These are phyloP conservation scores for Orthosia gracilis DNA, from an alignment of 2,888 invertebrate genomes.

Conservation along the genomic window DNA sequence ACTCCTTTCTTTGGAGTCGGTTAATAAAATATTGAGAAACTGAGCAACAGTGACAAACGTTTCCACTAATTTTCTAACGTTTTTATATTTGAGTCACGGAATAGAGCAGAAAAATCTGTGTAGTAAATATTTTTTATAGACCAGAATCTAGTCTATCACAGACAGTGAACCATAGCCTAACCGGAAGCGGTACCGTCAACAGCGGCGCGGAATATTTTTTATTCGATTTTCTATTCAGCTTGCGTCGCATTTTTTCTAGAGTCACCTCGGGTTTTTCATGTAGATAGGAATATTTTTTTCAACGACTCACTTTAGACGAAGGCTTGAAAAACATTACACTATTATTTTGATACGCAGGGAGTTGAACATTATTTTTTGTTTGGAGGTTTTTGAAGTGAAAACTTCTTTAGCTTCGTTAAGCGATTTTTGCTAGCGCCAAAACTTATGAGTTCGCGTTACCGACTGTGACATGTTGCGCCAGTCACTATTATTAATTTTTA, in stretches of 20 bases:
- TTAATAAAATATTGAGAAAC: not conserved
- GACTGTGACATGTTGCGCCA: too few species aligned
- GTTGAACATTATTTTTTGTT: too few species aligned
- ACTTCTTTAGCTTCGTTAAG: too few species aligned
- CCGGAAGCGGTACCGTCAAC: slow-evolving; percentile 27
- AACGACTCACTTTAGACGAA: not conserved
- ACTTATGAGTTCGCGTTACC: too few species aligned
- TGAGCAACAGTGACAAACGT: not conserved
- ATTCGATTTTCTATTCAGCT: slow-evolving; percentile 28
- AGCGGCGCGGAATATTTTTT: slow-evolving; percentile 25
- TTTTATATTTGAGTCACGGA: not conserved
- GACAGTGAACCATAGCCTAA: not conserved
- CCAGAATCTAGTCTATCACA: slow-evolving; percentile 18
- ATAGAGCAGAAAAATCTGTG: not conserved
- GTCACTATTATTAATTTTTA: too few species aligned
- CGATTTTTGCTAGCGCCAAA: too few species aligned
- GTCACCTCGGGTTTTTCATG: slow-evolving; percentile 5
- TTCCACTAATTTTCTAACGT: not conserved
- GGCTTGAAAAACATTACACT: not conserved
- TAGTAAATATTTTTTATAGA: slow-evolving; percentile 7
- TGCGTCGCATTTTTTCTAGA: slow-evolving; percentile 29
- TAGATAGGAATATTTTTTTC: slow-evolving; percentile 17
- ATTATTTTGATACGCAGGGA: not conserved
- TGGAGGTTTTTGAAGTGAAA: too few species aligned
- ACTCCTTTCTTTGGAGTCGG: too few species aligned